A percentile compares a stretch with the other conserved stretches of the same genome.
Conservation (phyloP, 2,797 vertebrate species). For the Falco berigora region DNA sequence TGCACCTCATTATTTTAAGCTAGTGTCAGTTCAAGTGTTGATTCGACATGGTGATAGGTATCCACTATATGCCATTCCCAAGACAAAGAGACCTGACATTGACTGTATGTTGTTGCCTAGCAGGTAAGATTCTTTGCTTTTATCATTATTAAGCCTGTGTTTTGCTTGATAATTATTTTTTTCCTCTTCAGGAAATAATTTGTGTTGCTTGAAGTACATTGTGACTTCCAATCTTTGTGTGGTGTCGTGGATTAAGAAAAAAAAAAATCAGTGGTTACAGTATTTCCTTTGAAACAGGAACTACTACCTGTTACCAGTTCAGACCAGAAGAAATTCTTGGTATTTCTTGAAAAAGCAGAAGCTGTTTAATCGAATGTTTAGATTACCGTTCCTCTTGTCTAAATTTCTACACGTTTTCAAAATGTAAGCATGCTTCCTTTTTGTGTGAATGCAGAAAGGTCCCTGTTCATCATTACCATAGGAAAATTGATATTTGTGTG, state of each 20-base stretch:
- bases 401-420: background rate
- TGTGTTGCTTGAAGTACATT: background rate
- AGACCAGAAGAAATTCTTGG: background rate
- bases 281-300: background rate
- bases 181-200: background rate
- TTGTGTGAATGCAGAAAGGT: background rate
- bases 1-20: conserved; percentile 88
- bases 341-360: background rate
- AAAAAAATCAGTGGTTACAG: background rate
- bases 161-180: background rate
- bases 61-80: conserved; percentile 92
- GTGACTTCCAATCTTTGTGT: background rate
- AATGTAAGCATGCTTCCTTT: background rate
- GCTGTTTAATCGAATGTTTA: background rate
- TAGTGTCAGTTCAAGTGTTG: conserved; percentile 91
- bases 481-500: background rate
- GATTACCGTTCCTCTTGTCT: background rate
- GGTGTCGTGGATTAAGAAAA: background rate
- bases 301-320: background rate
- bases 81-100: conserved; percentile 88
- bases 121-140: conserved; percentile 74
- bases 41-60: conserved; percentile 97
- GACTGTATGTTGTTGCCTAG: conserved; percentile 84
- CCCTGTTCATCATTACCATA: background rate
- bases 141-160: background rate